phyloP scores from a whole-genome alignment of 2,797 vertebrate genomes.

The Thripadectes ignobilis region DNA sequence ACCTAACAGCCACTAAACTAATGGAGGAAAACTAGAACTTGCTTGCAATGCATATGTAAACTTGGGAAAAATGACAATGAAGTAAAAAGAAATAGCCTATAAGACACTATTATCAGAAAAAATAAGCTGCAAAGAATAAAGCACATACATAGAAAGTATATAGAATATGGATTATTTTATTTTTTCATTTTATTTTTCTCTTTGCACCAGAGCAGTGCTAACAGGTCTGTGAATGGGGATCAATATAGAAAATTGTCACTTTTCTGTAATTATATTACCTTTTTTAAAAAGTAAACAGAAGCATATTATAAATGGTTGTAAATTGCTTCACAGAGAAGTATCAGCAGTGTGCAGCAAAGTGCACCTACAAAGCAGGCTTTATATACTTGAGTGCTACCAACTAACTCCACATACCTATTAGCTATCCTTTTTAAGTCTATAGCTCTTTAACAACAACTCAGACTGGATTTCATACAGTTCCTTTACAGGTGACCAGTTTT shows the following conservation, averaged over 20 bases:
- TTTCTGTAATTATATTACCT: background rate
- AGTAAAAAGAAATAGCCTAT: background rate
- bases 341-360: background rate
- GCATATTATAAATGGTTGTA: background rate
- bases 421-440: background rate
- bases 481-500: background rate
- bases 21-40: background rate
- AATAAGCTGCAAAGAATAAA: background rate
- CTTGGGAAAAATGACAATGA: background rate
- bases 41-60: background rate
- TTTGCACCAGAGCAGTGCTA: background rate
- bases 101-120: background rate
- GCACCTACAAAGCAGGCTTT: background rate
- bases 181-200: rapidly evolving
- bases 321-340: background rate
- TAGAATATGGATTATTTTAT: background rate
- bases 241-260: background rate
- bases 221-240: background rate
- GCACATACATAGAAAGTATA: rapidly evolving
- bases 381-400: background rate
- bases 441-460: background rate
- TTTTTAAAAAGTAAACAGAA: background rate
- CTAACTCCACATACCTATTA: background rate
- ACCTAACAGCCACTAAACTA: background rate
- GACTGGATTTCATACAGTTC: background rate